Base-by-base conservation (phyloP, 2,113 vertebrate species). In the Recurvirostra avosetta region DNA sequence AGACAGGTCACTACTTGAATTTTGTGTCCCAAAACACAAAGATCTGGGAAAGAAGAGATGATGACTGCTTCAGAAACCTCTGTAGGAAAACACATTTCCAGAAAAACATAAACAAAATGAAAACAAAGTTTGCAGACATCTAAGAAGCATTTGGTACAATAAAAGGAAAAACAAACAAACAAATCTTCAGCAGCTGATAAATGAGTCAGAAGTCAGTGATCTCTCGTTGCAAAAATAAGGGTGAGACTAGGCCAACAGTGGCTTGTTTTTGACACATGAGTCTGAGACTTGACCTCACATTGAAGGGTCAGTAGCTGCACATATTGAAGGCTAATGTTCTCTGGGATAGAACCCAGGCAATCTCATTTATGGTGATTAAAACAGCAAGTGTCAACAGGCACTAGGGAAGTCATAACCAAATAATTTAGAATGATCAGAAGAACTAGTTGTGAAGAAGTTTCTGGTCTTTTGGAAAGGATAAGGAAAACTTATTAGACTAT, bases 171-270 rank as follows among this genome's bases (percentile, higher is more conserved):
- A 50, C 67, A 95, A 94, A 86, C 75, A 95, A 95, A 87, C 81
- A 96, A 66, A 91, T 84, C 91, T 80, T 55, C 59, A 91, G 9
- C 83, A 96, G 89, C 86, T 96, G 91, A 94, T 94, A 86, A 92
- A 90, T 96, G 91, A 92, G 63, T 96, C 91, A 92, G 79, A 73
- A 88, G 72, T 77, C 79, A 86, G 47, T 84, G 79, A 94, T 88
- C 75, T 88, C 62, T 68, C 83, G 26, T 89, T 89, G 83, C 83
- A 92, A 95, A 97, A 96, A n/a, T 67, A 67, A 73, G 89, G 59
- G 72, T 80, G 59, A 88, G n/a, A n/a, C 47, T 50, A 63, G 86
- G 88, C 36, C 68, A 95, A n/a, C 45, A 80, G 68, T 71, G 80
- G 49, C 63, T 90, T 94, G 82, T 72, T 88, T 92, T 92, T 88